A percentile compares a stretch with the other conserved stretches of the same genome.
phyloP scores from a whole-genome alignment of 2,113 vertebrate genomes.

The Pseudolaguvia tuberculata region DNA sequence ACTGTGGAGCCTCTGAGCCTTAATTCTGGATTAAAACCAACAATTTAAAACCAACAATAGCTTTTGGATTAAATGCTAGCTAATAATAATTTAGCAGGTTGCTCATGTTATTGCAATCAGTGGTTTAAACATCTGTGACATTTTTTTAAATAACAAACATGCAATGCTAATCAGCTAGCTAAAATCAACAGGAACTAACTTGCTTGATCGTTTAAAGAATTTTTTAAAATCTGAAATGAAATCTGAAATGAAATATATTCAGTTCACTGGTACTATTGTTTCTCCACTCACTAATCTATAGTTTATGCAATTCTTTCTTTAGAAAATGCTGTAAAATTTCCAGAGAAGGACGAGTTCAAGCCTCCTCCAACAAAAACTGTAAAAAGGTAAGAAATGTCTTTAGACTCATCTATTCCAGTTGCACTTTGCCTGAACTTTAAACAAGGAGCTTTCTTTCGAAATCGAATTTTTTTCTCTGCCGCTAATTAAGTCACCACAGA shows the following conservation, averaged over 20 bases:
- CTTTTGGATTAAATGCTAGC: no score
- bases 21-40: no score
- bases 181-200: no score
- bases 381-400: slow-evolving; percentile 77
- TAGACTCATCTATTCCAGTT: neutral
- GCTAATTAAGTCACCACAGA: slow-evolving; percentile 60
- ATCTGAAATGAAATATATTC: neutral
- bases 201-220: no score
- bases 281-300: neutral
- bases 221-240: no score
- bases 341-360: slow-evolving; percentile 94
- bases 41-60: no score
- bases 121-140: no score
- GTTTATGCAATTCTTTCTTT: slow-evolving; percentile 32
- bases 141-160: no score
- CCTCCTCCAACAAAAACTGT: slow-evolving; percentile 80
- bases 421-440: slow-evolving; percentile 37
- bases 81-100: no score
- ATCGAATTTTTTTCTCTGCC: slow-evolving; percentile 51
- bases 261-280: neutral
- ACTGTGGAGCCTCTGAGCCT: no score
- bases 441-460: slow-evolving; percentile 41
- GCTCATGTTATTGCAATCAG: no score
- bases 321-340: slow-evolving; percentile 90
- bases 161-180: no score